These are phyloP conservation scores for Augiades crinisus DNA, from an alignment of 2,888 invertebrate species.

Conservation along the genomic window DNA sequence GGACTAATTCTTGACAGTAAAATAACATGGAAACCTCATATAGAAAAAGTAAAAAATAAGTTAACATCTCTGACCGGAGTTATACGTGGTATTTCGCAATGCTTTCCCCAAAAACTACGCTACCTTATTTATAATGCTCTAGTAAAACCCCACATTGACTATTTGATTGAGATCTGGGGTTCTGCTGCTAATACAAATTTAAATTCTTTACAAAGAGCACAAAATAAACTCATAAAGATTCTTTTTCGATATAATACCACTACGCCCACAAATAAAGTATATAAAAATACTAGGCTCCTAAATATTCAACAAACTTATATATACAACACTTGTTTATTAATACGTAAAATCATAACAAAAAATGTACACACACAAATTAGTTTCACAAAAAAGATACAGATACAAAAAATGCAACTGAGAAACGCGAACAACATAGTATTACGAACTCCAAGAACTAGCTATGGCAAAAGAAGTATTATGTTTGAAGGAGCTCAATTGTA, in stretches of 20 bases:
- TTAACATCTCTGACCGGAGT: neutral
- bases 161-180: conserved; percentile 1
- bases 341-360: conserved; percentile 1
- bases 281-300: neutral
- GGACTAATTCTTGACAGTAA: neutral
- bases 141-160: neutral
- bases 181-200: neutral
- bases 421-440: conserved; percentile 1
- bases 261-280: neutral
- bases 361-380: neutral
- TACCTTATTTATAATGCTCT: conserved; percentile 1
- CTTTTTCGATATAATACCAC: neutral
- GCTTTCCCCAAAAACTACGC: neutral
- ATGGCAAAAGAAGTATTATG: conserved; percentile 1
- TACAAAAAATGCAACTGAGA: neutral
- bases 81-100: neutral
- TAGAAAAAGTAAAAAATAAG: neutral
- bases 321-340: neutral
- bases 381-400: neutral
- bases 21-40: neutral
- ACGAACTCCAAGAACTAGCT: neutral
- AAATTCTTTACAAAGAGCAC: neutral
- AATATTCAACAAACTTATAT: neutral
- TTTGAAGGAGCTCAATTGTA: neutral
- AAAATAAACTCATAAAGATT: neutral